These are phyloP conservation scores for Brachionus sp. DNA, from an alignment of 1,140 invertebrate genomes.

Conservation along the genomic window DNA sequence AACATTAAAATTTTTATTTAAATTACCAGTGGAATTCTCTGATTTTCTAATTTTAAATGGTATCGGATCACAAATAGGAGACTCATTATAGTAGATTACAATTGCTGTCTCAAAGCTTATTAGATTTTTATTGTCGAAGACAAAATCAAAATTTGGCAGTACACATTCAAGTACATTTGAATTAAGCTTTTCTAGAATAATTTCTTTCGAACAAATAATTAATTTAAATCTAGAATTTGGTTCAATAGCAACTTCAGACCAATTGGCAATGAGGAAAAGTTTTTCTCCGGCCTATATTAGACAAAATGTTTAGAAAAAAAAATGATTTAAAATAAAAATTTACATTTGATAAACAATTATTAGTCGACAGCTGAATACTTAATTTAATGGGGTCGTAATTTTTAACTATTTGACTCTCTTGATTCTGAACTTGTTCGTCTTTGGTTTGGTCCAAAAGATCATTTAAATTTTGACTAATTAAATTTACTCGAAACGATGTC, in stretches of 20 bases:
- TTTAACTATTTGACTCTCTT: background rate
- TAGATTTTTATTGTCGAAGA: background rate
- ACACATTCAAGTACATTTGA: conserved; percentile 13
- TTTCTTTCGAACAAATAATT: background rate
- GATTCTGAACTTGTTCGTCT: background rate
- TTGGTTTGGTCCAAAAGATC: background rate
- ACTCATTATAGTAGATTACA: background rate
- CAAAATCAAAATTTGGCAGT: conserved; percentile 17
- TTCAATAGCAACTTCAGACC: background rate
- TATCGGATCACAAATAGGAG: background rate
- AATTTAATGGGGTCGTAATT: background rate
- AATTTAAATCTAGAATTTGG: background rate
- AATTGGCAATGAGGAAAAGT: background rate
- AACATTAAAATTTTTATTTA: background rate
- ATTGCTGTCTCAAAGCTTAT: background rate
- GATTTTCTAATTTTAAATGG: conserved; percentile 14
- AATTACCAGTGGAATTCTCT: background rate
- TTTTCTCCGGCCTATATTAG: background rate
- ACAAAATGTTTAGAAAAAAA: background rate
- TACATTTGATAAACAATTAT: background rate
- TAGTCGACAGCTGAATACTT: background rate
- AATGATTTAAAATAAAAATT: background rate
- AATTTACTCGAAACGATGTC: background rate
- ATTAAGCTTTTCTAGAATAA: background rate
- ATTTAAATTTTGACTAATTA: conserved; percentile 15